phyloP scores from a whole-genome alignment of 2,113 vertebrate genomes.

The Gallinago undulata region DNA sequence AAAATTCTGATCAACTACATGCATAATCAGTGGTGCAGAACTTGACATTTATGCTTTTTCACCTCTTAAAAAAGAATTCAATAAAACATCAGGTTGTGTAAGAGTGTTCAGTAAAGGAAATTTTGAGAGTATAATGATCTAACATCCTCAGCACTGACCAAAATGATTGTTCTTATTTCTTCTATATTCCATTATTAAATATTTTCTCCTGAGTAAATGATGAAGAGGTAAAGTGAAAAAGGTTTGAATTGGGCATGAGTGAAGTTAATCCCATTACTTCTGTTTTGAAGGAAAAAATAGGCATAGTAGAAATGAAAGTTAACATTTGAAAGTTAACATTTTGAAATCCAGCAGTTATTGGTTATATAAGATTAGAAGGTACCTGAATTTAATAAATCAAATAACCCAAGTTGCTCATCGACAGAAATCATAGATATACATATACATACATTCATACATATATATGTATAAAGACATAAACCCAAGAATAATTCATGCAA shows the following conservation, averaged over 20 bases:
- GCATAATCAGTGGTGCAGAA: not conserved
- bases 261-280: not conserved
- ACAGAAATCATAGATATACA: not conserved
- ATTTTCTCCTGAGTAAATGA: not conserved
- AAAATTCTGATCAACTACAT: constrained; percentile 1
- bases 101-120: not conserved
- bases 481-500: not conserved
- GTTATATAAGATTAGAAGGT: not conserved
- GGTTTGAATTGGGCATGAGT: rapidly evolving
- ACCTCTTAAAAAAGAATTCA: not conserved
- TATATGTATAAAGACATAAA: not conserved
- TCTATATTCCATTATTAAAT: not conserved
- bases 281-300: not conserved
- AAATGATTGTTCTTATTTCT: not conserved
- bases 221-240: not conserved
- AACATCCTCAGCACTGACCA: not conserved
- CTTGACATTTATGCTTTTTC: not conserved
- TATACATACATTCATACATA: no score
- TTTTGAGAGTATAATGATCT: not conserved
- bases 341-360: not conserved
- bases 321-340: not conserved
- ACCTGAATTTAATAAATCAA: not conserved
- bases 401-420: not conserved
- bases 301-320: not conserved
- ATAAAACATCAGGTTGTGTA: not conserved